Evolutionary conservation across 1,140 invertebrate genomes (phyloP).

Genomic region (Euura lappo): DNA sequence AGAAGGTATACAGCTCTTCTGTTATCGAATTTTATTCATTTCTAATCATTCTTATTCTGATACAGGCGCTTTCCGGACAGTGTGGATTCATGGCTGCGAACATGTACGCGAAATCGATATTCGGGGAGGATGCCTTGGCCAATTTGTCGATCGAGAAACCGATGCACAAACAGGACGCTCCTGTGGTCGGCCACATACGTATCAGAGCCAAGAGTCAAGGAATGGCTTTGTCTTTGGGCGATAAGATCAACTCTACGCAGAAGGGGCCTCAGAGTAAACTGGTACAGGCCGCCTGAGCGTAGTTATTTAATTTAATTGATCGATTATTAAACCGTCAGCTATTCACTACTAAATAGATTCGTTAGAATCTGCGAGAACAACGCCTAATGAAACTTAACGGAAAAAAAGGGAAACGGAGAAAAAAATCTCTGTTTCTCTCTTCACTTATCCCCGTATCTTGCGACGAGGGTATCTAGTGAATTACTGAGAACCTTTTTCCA

Average conservation of each 20-base stretch:
- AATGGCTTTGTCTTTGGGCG: conserved; percentile 95
- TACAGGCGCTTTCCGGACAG: conserved; percentile 87
- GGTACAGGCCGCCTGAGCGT: conserved; percentile 62
- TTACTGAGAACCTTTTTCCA: too few relatives aligned
- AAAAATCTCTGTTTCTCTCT: too few relatives aligned
- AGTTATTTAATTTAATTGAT: background rate
- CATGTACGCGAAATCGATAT: conserved; percentile 98
- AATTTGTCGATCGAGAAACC: conserved; percentile 98
- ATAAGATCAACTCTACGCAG: conserved; percentile 95
- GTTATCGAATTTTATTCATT: background rate
- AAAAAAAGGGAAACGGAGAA: too few relatives aligned
- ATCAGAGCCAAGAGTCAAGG: conserved; percentile 99
- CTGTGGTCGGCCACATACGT: conserved; percentile 95
- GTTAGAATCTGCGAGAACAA: background rate
- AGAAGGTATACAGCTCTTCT: conserved; percentile 67
- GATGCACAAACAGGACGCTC: conserved; percentile 81
- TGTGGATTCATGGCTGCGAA: conserved; percentile 99
- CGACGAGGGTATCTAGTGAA: too few relatives aligned
- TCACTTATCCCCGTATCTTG: too few relatives aligned
- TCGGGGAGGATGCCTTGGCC: conserved; percentile 98
- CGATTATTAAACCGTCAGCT: background rate
- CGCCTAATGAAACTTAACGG: background rate
- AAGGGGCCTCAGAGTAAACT: conserved; percentile 69
- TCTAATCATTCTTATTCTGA: background rate
- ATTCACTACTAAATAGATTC: background rate